phyloP scores from a whole-genome alignment of 1,140 invertebrate species.

The Drosophila cardini region DNA sequence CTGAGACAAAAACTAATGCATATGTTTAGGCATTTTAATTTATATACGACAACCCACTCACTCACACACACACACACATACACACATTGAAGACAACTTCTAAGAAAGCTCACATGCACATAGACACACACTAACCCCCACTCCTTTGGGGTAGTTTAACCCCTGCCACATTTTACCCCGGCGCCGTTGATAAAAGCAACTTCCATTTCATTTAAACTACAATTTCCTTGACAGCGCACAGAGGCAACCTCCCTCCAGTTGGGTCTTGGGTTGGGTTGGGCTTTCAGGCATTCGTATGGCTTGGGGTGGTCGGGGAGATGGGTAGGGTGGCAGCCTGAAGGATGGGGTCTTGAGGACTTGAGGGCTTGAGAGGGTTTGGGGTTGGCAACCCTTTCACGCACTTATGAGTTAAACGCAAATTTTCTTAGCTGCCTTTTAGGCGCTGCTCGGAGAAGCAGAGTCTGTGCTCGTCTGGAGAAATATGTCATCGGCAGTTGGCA shows the following conservation, averaged over 20 bases:
- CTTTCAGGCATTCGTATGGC: neutral
- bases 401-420: constrained; percentile 83
- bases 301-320: no score
- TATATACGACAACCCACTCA: constrained; percentile 70
- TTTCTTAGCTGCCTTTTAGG: constrained; percentile 83
- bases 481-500: constrained; percentile 81
- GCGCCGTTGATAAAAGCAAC: constrained; percentile 80
- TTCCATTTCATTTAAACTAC: constrained; percentile 84
- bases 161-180: constrained; percentile 43
- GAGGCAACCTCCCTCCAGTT: constrained; percentile 55
- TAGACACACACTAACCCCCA: constrained; percentile 50
- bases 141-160: constrained; percentile 13
- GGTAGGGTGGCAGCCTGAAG: neutral
- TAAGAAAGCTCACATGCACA: constrained; percentile 71
- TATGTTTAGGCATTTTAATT: constrained; percentile 84
- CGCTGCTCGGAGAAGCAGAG: constrained; percentile 36
- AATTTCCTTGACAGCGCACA: constrained; percentile 81
- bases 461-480: constrained; percentile 70
- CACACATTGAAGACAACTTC: constrained; percentile 56
- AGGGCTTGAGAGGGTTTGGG: constrained; percentile 10
- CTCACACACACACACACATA: constrained; percentile 24
- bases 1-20: constrained; percentile 82
- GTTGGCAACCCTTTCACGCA: constrained; percentile 80
- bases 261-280: constrained; percentile 14
- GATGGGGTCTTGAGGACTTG: neutral